phyloP scores from a whole-genome alignment of 2,797 vertebrate genomes.

The Sphenodon punctatus region DNA sequence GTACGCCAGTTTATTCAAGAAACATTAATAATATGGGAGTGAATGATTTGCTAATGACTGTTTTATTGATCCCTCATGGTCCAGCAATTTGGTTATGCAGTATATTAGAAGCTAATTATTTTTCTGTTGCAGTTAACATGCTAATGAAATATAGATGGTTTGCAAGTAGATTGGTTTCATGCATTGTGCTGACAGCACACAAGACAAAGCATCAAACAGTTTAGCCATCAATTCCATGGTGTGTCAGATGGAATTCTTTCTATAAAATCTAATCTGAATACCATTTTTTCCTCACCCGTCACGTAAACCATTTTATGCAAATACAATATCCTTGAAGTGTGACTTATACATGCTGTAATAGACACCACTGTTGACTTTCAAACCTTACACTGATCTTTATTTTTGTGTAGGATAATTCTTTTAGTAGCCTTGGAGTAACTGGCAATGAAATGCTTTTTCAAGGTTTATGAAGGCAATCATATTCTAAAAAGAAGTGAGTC shows the following conservation, averaged over 20 bases:
- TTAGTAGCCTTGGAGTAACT: background rate
- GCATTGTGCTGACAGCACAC: background rate
- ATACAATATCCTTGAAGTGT: background rate
- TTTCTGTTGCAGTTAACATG: constrained; percentile 39
- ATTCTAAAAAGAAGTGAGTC: background rate
- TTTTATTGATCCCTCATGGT: constrained; percentile 47
- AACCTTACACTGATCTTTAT: background rate
- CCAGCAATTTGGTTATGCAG: constrained; percentile 25
- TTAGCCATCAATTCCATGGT: background rate
- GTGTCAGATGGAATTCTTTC: background rate
- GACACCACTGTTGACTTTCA: background rate
- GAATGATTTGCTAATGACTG: constrained; percentile 1
- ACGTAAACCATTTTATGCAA: background rate
- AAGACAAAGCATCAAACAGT: background rate
- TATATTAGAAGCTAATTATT: constrained; percentile 52
- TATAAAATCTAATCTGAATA: background rate
- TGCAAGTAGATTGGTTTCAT: constrained; percentile 28
- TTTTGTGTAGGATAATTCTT: background rate
- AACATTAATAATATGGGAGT: background rate
- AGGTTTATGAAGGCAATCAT: background rate
- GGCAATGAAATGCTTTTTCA: background rate
- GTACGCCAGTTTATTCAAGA: background rate
- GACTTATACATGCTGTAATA: background rate
- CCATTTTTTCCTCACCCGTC: background rate
- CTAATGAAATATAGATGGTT: constrained; percentile 36